phyloP scores from a whole-genome alignment of 2,888 invertebrate species.

The Morpho achilles region DNA sequence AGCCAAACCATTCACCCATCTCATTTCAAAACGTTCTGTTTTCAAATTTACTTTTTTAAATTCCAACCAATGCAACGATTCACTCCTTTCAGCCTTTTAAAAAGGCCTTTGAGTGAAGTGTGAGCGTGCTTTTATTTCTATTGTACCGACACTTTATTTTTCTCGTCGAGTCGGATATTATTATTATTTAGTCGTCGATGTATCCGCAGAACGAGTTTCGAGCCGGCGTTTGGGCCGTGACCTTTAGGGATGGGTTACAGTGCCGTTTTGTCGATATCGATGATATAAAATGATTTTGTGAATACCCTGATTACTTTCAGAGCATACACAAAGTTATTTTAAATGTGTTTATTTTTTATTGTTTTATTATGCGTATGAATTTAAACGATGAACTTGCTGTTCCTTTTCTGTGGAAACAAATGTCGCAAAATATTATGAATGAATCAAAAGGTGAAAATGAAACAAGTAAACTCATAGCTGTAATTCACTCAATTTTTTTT shows the following conservation, averaged over 20 bases:
- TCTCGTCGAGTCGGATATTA: conserved; percentile 51
- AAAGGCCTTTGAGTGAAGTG: conserved; percentile 40
- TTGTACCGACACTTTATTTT: conserved; percentile 49
- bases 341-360: too few relatives aligned
- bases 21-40: conserved; percentile 45
- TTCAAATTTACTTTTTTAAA: conserved; percentile 35
- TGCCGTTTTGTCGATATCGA: conserved; percentile 27
- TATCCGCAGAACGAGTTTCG: conserved; percentile 65
- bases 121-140: conserved; percentile 42
- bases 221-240: conserved; percentile 69
- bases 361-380: too few relatives aligned
- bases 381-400: too few relatives aligned
- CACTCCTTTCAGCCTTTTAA: conserved; percentile 31
- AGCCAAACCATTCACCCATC: conserved; percentile 39
- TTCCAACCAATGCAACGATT: conserved; percentile 35
- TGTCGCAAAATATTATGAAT: too few relatives aligned
- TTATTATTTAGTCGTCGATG: conserved; percentile 61
- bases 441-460: too few relatives aligned
- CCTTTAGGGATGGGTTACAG: conserved; percentile 52
- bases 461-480: too few relatives aligned
- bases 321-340: too few relatives aligned
- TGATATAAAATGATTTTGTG: not conserved
- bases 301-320: too few relatives aligned
- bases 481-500: too few relatives aligned
- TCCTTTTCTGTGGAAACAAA: too few relatives aligned